A percentile compares a stretch with the other conserved stretches of the same genome.
Conservation (phyloP, 2,888 invertebrate genomes). For the Tetheella fluctuosa region DNA sequence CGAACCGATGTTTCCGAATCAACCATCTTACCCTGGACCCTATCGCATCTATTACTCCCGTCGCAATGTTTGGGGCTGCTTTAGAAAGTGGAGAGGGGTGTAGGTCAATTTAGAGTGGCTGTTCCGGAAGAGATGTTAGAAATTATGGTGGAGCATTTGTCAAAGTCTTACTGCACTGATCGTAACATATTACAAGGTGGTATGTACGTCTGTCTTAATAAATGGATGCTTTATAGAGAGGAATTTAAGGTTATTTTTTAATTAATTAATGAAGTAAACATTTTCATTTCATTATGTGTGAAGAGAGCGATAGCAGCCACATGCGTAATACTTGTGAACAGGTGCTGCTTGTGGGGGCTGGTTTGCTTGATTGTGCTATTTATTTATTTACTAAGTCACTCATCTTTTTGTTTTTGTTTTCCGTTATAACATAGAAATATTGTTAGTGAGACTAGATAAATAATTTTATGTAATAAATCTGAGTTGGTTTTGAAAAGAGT, state of each 20-base stretch:
- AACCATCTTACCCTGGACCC: conserved; percentile 47
- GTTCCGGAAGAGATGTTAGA: conserved; percentile 48
- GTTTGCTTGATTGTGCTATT: too few relatives aligned
- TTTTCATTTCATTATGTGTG: too few relatives aligned
- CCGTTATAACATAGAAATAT: too few relatives aligned
- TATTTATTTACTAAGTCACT: too few relatives aligned
- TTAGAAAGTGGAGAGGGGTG: conserved; percentile 22
- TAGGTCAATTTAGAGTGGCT: conserved; percentile 46
- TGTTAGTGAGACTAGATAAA: too few relatives aligned
- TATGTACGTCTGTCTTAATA: conserved; percentile 4
- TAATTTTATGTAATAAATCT: too few relatives aligned
- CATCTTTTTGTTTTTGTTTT: too few relatives aligned
- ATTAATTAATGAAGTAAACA: background rate
- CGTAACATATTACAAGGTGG: conserved; percentile 32
- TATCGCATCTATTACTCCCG: conserved; percentile 18
- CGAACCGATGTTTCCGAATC: conserved; percentile 58
- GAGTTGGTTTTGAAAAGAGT: too few relatives aligned
- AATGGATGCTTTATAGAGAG: background rate
- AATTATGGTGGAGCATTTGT: conserved; percentile 72
- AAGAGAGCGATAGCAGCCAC: too few relatives aligned
- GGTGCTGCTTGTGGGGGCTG: too few relatives aligned
- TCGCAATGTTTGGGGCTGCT: conserved; percentile 21
- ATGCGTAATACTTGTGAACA: too few relatives aligned
- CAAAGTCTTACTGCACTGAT: conserved; percentile 66
- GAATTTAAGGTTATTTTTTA: background rate